Base-by-base conservation (phyloP, 2,113 vertebrate species). In the Pandion haliaetus region DNA sequence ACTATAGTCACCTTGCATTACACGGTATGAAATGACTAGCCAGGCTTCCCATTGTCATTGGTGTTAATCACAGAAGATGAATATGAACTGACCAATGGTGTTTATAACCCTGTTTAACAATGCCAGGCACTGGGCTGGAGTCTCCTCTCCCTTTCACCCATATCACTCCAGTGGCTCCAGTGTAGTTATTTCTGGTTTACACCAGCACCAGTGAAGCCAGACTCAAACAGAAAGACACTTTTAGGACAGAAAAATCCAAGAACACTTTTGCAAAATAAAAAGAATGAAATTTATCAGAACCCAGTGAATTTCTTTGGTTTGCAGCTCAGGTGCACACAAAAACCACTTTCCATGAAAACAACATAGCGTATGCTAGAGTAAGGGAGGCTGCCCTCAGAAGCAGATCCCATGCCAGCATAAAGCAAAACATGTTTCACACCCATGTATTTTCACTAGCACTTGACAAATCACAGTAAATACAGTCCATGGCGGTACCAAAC, bases 1-100 rank as follows among this genome's bases (percentile, higher is more conserved):
- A 87, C 92, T 89, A 31, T 25, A 91, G 95, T 96, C 97, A 96
- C 92, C 90, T 94, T 93, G 86, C 83, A 93, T 90, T 97, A 95
- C 95, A 96, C 29, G 83, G 88, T 94, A 36, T 4, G 66, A 57
- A 93, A 83, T 96, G 92, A 92, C 62, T 73, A 61, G 93, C 76
- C 83, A 89, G 96, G 86, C 94, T 94, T 88, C 66, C 84, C 78
- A 71, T 76, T 81, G 90, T 72, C 36, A 14, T 59, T 59, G 70
- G 71, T 26, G 36, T 63, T 88, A 69, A 92, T 81, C 92, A 82
- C 88, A 78, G 86, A 38, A 92, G 86, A 95, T 76, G 86, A 69
- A 80, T 89, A 86, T 66, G 81, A 92, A 82, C 86, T 76, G 78
- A 77, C 83, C 93, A 79, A 38, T 86, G 77, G 93, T 81, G 89